Evolutionary conservation across 2,888 invertebrate species (phyloP).

Genomic region (Brenthis ino): DNA sequence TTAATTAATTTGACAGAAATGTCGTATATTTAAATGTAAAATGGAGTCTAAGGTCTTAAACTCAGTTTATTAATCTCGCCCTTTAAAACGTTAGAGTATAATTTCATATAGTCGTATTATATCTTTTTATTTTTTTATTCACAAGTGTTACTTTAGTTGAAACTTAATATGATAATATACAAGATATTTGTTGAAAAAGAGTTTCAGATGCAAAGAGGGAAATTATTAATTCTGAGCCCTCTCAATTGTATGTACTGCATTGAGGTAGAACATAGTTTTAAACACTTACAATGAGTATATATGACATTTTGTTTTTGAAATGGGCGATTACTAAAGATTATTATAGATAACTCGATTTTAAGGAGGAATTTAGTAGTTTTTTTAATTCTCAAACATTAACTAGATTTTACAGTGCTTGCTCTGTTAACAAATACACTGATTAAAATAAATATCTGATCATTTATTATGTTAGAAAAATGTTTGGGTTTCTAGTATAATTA

Average conservation of each 20-base stretch:
- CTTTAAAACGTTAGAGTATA: slow-evolving; percentile 17
- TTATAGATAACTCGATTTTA: background rate
- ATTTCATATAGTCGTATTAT: slow-evolving; percentile 20
- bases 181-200: slow-evolving; percentile 13
- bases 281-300: slow-evolving; percentile 23
- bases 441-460: background rate
- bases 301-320: slow-evolving; percentile 15
- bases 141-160: slow-evolving; percentile 30
- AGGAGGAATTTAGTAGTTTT: background rate
- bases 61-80: slow-evolving; percentile 15
- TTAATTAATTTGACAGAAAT: too few species aligned
- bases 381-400: background rate
- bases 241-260: slow-evolving; percentile 17
- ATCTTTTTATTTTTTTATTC: slow-evolving; percentile 25
- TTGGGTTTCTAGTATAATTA: slow-evolving; percentile 4
- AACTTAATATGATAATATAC: slow-evolving; percentile 23
- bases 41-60: background rate
- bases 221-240: background rate
- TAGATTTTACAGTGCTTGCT: background rate
- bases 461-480: background rate
- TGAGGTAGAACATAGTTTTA: slow-evolving; percentile 18
- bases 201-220: background rate
- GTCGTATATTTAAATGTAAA: too few species aligned
- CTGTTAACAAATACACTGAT: background rate
- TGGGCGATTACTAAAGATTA: slow-evolving; percentile 9